phyloP scores from a whole-genome alignment of 1,140 invertebrate genomes.

The Trigoniulus corallinus region DNA sequence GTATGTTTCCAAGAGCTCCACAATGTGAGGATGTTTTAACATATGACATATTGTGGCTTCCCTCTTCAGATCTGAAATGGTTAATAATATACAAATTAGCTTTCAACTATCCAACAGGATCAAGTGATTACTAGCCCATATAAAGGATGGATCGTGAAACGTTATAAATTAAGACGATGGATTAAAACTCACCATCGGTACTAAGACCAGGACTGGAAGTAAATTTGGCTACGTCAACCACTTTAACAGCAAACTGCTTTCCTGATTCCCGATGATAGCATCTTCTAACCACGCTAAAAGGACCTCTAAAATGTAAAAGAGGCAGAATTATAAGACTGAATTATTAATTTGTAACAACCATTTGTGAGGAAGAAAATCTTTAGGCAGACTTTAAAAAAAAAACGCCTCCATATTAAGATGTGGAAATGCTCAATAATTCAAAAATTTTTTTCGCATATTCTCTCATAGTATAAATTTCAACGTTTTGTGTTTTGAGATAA shows the following conservation, averaged over 20 bases:
- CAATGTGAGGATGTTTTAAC: conserved; percentile 96
- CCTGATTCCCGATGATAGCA: conserved; percentile 88
- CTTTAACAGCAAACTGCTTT: conserved; percentile 96
- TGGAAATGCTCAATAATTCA: no score
- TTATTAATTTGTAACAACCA: neutral
- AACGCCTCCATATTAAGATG: no score
- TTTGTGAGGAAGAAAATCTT: neutral
- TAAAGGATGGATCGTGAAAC: neutral
- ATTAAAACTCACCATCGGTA: conserved; percentile 64
- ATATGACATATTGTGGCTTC: conserved; percentile 98
- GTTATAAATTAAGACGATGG: no score
- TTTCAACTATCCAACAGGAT: conserved; percentile 16
- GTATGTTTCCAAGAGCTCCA: conserved; percentile 93
- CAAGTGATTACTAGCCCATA: conserved; percentile 13
- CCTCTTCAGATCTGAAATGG: conserved; percentile 75
- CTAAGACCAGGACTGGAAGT: conserved; percentile 87
- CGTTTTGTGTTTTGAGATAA: no score
- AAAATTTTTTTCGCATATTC: no score
- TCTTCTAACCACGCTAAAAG: conserved; percentile 87
- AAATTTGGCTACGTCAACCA: conserved; percentile 94
- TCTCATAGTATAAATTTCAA: no score
- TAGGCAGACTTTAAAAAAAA: no score
- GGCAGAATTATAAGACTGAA: conserved; percentile 10
- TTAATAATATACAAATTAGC: conserved; percentile 14
- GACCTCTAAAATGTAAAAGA: conserved; percentile 66